Percentiles rank a stretch among this genome's conserved stretches.
These are phyloP conservation scores for Ochropacha duplaris DNA, from an alignment of 2,888 invertebrate genomes.

Conservation along the genomic window DNA sequence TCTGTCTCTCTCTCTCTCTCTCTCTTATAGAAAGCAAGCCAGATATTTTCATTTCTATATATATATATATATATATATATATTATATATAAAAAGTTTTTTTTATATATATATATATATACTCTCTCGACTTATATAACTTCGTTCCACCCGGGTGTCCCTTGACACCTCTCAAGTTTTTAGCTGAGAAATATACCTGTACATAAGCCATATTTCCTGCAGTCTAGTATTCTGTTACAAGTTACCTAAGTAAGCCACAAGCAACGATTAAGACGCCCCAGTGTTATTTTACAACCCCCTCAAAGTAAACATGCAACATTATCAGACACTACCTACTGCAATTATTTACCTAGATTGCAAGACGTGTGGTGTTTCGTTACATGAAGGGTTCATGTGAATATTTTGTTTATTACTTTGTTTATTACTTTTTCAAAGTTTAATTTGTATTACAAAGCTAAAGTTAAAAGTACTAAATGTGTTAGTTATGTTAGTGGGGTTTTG, in stretches of 20 bases:
- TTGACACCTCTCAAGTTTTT: background rate
- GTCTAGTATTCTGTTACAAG: background rate
- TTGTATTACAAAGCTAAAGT: too few relatives aligned
- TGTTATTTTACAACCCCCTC: constrained; percentile 3
- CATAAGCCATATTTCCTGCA: background rate
- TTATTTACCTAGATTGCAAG: constrained; percentile 41
- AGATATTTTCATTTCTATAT: too few relatives aligned
- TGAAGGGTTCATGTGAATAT: constrained; percentile 24
- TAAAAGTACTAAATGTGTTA: too few relatives aligned
- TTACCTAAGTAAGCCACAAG: constrained; percentile 3
- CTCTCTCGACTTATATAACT: too few relatives aligned
- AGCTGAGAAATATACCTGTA: background rate
- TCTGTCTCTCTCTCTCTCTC: too few relatives aligned
- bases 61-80: too few relatives aligned
- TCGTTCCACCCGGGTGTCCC: too few relatives aligned
- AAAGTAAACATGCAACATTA: constrained; percentile 2
- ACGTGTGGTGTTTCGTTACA: constrained; percentile 29
- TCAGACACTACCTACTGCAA: constrained; percentile 30
- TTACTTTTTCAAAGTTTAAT: background rate
- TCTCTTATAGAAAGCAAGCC: too few relatives aligned
- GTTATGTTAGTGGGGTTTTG: too few relatives aligned
- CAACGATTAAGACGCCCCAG: constrained; percentile 5
- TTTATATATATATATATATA: too few relatives aligned
- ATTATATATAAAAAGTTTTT: too few relatives aligned
- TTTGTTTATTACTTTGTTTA: constrained; percentile 1